Conservation (phyloP, 2,888 invertebrate genomes). For the Pachymerium ferrugineum region DNA sequence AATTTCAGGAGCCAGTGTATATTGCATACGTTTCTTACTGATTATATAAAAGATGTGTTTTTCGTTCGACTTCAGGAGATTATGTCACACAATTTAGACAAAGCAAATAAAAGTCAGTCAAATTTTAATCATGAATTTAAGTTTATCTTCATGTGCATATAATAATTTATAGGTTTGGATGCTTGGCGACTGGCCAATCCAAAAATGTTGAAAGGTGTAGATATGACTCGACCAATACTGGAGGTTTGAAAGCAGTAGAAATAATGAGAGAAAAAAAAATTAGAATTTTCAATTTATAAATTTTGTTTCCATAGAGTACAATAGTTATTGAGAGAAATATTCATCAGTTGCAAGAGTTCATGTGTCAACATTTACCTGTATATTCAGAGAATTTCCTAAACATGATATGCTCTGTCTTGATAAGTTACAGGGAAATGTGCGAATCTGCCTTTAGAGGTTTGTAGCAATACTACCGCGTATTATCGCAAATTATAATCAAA, state of each 20-base stretch:
- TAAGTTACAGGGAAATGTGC: slow-evolving; percentile 68
- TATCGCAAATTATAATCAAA: not conserved
- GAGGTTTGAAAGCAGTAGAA: slow-evolving; percentile 46
- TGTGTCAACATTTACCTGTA: slow-evolving; percentile 61
- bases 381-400: slow-evolving; percentile 69
- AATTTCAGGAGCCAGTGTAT: slow-evolving; percentile 58
- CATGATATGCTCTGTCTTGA: slow-evolving; percentile 63
- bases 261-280: no score
- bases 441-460: slow-evolving; percentile 60
- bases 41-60: slow-evolving; percentile 82
- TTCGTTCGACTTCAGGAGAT: slow-evolving; percentile 67
- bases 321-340: slow-evolving; percentile 64
- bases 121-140: not conserved
- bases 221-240: slow-evolving; percentile 60
- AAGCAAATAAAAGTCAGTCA: slow-evolving; percentile 60
- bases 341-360: slow-evolving; percentile 61
- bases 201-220: slow-evolving; percentile 60
- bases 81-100: slow-evolving; percentile 61
- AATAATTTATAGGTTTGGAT: slow-evolving; percentile 52
- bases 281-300: not conserved
- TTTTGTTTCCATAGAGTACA: slow-evolving; percentile 58
- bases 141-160: not conserved
- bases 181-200: slow-evolving; percentile 70
- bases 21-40: slow-evolving; percentile 74
- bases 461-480: not conserved